These are phyloP conservation scores for Egretta garzetta DNA, from an alignment of 2,113 vertebrate genomes.

Conservation along the genomic window DNA sequence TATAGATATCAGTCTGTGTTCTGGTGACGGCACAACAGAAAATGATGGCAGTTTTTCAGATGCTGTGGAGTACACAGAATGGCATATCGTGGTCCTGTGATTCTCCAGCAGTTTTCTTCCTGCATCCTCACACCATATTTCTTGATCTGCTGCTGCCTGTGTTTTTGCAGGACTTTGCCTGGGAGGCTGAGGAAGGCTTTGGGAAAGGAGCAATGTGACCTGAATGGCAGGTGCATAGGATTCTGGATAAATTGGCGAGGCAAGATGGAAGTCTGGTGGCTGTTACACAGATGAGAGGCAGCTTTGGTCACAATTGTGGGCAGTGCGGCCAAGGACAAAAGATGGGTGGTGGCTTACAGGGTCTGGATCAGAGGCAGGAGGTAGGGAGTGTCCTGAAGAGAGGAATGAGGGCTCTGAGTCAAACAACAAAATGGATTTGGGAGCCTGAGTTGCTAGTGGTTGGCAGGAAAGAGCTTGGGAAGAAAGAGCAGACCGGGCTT, in stretches of 20 bases:
- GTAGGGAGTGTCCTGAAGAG: background rate
- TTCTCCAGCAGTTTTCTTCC: background rate
- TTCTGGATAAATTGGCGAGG: background rate
- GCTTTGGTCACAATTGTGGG: background rate
- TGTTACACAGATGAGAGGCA: background rate
- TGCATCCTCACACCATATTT: rapidly evolving
- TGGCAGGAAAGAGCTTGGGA: background rate
- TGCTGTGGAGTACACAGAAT: background rate
- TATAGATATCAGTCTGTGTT: background rate
- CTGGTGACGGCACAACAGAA: background rate
- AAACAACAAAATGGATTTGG: background rate
- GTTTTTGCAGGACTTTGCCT: background rate
- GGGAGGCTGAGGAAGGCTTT: background rate
- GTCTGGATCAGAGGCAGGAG: background rate
- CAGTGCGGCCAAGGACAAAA: background rate
- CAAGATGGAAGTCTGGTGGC: background rate
- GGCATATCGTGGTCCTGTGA: background rate
- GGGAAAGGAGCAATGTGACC: background rate
- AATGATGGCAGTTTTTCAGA: background rate
- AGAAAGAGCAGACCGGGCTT: background rate
- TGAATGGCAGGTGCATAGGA: background rate
- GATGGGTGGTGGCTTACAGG: background rate
- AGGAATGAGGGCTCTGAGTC: no score
- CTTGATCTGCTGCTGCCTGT: background rate
- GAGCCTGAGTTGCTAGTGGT: background rate